phyloP scores from a whole-genome alignment of 2,113 vertebrate genomes.

The Columba janthina region DNA sequence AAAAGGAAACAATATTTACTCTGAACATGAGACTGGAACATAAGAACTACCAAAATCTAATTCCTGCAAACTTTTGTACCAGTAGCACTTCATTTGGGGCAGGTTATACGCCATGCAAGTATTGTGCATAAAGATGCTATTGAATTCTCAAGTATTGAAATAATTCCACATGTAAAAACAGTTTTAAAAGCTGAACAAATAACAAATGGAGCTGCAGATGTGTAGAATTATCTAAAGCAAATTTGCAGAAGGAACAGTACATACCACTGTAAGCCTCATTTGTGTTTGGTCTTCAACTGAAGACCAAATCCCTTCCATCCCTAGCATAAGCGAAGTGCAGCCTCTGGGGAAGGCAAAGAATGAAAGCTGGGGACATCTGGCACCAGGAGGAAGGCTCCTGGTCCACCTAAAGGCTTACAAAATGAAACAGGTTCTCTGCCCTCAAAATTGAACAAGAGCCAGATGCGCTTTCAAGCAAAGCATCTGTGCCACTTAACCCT shows the following conservation, averaged over 20 bases:
- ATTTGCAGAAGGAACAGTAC: not conserved
- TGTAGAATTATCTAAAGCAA: not conserved
- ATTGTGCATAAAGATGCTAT: not conserved
- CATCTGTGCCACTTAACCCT: not conserved
- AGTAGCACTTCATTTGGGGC: not conserved
- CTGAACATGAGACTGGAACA: not conserved
- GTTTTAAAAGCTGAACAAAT: not conserved
- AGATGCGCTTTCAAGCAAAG: not conserved
- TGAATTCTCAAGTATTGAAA: not conserved
- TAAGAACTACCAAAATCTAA: not conserved
- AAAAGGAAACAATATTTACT: not conserved
- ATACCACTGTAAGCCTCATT: not conserved
- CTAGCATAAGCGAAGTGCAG: fast-evolving
- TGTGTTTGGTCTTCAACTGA: not conserved
- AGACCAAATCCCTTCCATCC: not conserved
- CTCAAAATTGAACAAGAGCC: not conserved
- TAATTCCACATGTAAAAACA: not conserved
- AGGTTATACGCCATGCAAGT: not conserved
- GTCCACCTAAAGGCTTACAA: not conserved
- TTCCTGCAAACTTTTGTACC: not conserved
- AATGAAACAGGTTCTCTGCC: not conserved
- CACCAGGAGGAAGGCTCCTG: not conserved
- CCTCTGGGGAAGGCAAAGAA: not conserved
- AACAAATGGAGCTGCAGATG: not conserved
- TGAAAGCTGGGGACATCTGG: not conserved